A percentile compares a stretch with the other conserved stretches of the same genome.
phyloP scores from a whole-genome alignment of 37 sponge, comb jelly and placozoan genomes.

The Ephydatia muelleri region DNA sequence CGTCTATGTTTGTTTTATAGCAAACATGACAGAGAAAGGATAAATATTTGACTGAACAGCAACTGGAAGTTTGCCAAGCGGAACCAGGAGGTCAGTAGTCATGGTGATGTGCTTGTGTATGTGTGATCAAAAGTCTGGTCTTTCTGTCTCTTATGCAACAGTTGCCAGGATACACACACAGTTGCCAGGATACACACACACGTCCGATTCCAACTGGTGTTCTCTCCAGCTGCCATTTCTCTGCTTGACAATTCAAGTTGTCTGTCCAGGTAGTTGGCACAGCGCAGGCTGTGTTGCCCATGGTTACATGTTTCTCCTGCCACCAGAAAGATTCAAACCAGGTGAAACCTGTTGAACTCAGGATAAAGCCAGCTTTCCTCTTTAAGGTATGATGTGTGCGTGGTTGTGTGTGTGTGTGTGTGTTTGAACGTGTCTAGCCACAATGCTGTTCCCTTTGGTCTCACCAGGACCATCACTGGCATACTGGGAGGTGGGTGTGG shows the following conservation, averaged over 20 bases:
- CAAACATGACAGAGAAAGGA: conserved; percentile 48
- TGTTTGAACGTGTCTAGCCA: conserved; percentile 64
- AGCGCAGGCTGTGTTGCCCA: not conserved
- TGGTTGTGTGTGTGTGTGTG: not conserved
- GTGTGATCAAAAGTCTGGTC: conserved; percentile 17
- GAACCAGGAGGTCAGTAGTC: conserved; percentile 74
- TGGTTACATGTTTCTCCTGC: too few species aligned
- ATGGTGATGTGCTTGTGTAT: not conserved
- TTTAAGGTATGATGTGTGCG: conserved; percentile 20
- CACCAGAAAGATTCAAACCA: too few species aligned
- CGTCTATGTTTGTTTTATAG: too few species aligned
- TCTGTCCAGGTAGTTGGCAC: conserved; percentile 23
- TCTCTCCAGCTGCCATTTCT: conserved; percentile 48
- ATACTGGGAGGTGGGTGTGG: conserved; percentile 49
- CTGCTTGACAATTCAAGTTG: conserved; percentile 68
- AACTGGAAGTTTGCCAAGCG: conserved; percentile 80
- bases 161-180: not conserved
- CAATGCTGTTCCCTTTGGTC: conserved; percentile 85
- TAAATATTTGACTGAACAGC: conserved; percentile 83
- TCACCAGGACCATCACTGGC: conserved; percentile 86
- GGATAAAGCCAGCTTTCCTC: conserved; percentile 47
- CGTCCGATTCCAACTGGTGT: conserved; percentile 65
- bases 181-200: conserved; percentile 59
- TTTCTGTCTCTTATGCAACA: too few species aligned
- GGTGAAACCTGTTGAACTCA: conserved; percentile 12